Percentiles rank a stretch among this genome's conserved stretches.
phyloP scores from a whole-genome alignment of 2,113 vertebrate genomes.

The Butastur rufipennis region DNA sequence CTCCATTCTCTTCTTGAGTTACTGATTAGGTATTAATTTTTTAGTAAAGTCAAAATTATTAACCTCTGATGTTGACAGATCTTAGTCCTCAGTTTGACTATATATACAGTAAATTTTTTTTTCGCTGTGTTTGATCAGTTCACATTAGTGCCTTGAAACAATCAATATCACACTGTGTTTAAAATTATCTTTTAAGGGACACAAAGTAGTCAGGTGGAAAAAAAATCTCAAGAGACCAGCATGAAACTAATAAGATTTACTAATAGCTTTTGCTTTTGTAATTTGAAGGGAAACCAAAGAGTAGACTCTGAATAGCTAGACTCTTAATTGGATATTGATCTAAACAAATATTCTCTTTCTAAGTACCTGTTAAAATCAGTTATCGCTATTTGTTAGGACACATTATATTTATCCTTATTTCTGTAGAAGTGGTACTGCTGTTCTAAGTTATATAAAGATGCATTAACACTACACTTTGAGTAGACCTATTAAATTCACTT shows the following conservation, averaged over 20 bases:
- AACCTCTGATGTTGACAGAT: neutral
- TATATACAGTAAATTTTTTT: constrained; percentile 9
- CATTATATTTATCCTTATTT: constrained; percentile 54
- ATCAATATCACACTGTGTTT: constrained; percentile 65
- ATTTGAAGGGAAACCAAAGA: constrained; percentile 55
- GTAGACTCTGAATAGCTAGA: constrained; percentile 25
- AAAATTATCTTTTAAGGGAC: constrained; percentile 59
- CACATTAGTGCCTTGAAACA: constrained; percentile 31
- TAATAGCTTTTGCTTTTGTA: constrained; percentile 59
- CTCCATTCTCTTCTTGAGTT: neutral
- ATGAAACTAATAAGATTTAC: constrained; percentile 72
- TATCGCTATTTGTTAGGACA: constrained; percentile 49
- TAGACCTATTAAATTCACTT: constrained; percentile 54
- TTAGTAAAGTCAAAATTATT: constrained; percentile 7
- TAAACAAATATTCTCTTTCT: constrained; percentile 62
- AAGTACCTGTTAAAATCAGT: constrained; percentile 54
- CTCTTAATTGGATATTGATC: constrained; percentile 73
- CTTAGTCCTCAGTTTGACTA: neutral
- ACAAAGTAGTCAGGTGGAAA: constrained; percentile 53
- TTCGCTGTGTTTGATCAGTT: constrained; percentile 23
- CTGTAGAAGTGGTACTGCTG: neutral
- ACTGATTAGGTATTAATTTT: neutral
- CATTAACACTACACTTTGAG: constrained; percentile 40
- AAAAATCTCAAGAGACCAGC: constrained; percentile 60
- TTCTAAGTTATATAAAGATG: constrained; percentile 7